Base-by-base conservation (phyloP, 2,888 invertebrate species). In the Melolontha melolontha region DNA sequence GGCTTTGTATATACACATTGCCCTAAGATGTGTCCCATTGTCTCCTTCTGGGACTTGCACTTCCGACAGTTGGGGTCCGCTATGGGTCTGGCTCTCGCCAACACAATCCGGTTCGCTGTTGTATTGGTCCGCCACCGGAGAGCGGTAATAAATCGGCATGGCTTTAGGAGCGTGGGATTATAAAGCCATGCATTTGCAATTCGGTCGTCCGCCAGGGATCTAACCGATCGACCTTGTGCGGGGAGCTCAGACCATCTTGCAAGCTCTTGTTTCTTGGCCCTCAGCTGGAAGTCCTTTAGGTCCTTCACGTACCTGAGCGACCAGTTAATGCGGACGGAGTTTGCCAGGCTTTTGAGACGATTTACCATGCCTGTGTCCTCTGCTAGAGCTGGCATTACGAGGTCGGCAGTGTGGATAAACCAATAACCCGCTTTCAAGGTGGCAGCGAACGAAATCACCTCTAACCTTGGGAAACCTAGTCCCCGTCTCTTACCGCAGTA, bases 401-500 rank as follows among this genome's bases (percentile, higher is more conserved):
- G 75, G 66, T 79, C 76, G 10, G 39, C 14, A 54, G 44, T 63
- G 1, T 65, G 12, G 5, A 52, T 4, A 62, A 76, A 75, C 27
- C 63, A 40, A 34, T 44, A 29, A 14, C 67, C 67, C 54, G 55
- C 42, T 22, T 12, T 50, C 59, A 67, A 42, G 29, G 51, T 75
- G 42, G 62, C 72, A 72, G 39, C 74, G 66, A 41, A 51, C 52
- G 70, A 75, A 72, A 74, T 59, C 12, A 54, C 62, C 64, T 78
- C 75, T 17, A 80, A 67, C 63, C 71, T 75, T 40, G 77, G 76
- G 17, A 79, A 62, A 34, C 78, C 79, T 70, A 80, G 71, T 71
- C 79, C 77, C 42, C 79, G 78, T 70, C 71, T 55, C 73, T 74
- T 78, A 50, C 74, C 67, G 63, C 75, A 72, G 68, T 78, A 75